phyloP scores from a whole-genome alignment of 2,888 invertebrate genomes.

The Phania funesta region DNA sequence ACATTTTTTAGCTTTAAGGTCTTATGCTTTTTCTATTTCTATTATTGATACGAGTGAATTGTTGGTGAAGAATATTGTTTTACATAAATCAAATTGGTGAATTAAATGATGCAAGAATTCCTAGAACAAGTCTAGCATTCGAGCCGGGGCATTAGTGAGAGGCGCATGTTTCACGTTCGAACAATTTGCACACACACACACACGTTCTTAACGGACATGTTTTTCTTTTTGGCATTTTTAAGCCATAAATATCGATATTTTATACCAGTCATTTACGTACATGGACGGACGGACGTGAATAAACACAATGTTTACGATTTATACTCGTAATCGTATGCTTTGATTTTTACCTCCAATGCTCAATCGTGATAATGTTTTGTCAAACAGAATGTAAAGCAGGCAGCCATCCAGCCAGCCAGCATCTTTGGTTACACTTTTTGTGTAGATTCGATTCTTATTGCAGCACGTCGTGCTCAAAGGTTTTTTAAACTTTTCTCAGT shows the following conservation, averaged over 20 bases:
- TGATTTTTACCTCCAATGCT: constrained; percentile 50
- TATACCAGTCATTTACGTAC: constrained; percentile 36
- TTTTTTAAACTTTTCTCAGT: constrained; percentile 56
- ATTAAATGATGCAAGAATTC: no score
- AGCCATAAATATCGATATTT: constrained; percentile 53
- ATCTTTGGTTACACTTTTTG: constrained; percentile 40
- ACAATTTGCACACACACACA: neutral
- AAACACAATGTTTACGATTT: neutral
- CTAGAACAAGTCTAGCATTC: no score
- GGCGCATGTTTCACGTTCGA: no score
- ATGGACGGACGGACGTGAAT: neutral
- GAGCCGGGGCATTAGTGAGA: no score
- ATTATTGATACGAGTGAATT: no score
- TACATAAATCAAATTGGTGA: no score
- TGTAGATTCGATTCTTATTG: constrained; percentile 32
- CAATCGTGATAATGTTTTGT: constrained; percentile 30
- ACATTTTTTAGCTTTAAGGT: no score
- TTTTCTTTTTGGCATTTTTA: constrained; percentile 43
- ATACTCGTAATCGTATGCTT: constrained; percentile 20
- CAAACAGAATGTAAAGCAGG: constrained; percentile 22
- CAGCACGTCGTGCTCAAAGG: constrained; percentile 50
- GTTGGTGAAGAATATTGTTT: no score
- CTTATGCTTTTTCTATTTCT: no score
- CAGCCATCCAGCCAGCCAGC: constrained; percentile 37
- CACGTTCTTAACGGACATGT: neutral